These are phyloP conservation scores for Clytia hemisphaerica DNA, from an alignment of 30 jellyfish, hydroid and myxozoan species.

Conservation along the genomic window DNA sequence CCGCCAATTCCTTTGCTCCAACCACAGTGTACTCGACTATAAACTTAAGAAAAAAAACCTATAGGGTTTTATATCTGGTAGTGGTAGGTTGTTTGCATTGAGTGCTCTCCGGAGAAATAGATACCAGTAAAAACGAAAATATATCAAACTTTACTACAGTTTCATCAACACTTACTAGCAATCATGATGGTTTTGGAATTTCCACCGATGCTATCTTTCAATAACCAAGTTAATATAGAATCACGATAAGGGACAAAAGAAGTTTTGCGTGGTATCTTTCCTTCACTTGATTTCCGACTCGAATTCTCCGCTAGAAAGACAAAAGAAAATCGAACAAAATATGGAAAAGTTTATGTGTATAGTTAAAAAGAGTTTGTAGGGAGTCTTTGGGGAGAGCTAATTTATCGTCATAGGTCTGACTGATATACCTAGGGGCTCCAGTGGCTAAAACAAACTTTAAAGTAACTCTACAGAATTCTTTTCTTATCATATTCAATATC, in stretches of 20 bases:
- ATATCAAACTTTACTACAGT: background rate
- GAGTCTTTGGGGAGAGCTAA: no score
- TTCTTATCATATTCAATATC: no score
- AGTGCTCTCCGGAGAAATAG: background rate
- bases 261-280: slow-evolving; percentile 9
- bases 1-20: no score
- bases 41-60: no score
- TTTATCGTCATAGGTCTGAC: background rate
- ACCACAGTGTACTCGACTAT: no score
- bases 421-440: background rate
- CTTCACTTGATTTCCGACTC: slow-evolving; percentile 12
- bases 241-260: slow-evolving; percentile 93
- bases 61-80: no score
- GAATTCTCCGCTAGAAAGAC: slow-evolving; percentile 67
- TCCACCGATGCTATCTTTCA: slow-evolving; percentile 96
- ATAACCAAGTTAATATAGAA: slow-evolving; percentile 74
- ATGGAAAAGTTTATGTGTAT: no score
- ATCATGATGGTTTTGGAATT: slow-evolving; percentile 88
- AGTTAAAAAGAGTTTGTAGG: no score
- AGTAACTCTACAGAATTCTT: no score
- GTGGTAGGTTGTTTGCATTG: no score
- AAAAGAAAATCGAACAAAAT: no score
- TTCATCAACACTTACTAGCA: slow-evolving; percentile 51
- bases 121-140: background rate
- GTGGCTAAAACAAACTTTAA: no score